Evolutionary conservation across 1,140 invertebrate species (phyloP), one percentile per base, ranked within the genome.

Genomic region (Leptinotarsa lineolata): DNA sequence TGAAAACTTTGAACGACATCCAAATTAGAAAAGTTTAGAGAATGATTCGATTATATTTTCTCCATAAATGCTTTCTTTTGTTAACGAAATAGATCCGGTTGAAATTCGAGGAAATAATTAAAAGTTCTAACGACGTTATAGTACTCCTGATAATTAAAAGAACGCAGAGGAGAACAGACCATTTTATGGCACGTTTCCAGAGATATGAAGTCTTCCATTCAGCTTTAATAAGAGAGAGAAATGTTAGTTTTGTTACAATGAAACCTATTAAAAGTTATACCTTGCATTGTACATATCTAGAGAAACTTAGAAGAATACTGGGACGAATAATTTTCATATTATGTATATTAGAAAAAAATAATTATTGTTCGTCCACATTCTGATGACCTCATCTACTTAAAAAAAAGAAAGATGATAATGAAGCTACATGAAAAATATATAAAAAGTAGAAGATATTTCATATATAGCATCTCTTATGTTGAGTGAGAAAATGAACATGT

Each of bases 1-100:
- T 8, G 30, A 78, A 76, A 78, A 77, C 68, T 76, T 78, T 77
- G 74, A 78, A 74, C 71, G 74, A 68, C 69, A 76, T 66, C 67
- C 48, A 78, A 74, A 78, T 76, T 78, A 70, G 71, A 54, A 78
- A 78, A 78, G 68, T 78, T 76, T 74, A 24, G 54, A 24, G 63
- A 70, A 64, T 20, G 20, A 74, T 74, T 70, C 67, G 72, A 63
- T 70, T 63, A 63, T 64, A 54, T 70, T 64, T 71, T 15, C 13
- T 66, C n/a, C 20, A 70, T 74, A 71, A 74, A 64, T 54, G 70
- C 58, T 48, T 59, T 46, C 72, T 44, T 69, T 69, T 54, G 68
- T 46, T 12, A 69, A 59, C 68, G 46, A 16, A 59, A 69, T 20
- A 44, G 68, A 58, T 54, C 46, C 46, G 30, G 44, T 54, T 44